Evolutionary conservation across 2,888 invertebrate species (phyloP).

Genomic region (Cheilosia variabilis): DNA sequence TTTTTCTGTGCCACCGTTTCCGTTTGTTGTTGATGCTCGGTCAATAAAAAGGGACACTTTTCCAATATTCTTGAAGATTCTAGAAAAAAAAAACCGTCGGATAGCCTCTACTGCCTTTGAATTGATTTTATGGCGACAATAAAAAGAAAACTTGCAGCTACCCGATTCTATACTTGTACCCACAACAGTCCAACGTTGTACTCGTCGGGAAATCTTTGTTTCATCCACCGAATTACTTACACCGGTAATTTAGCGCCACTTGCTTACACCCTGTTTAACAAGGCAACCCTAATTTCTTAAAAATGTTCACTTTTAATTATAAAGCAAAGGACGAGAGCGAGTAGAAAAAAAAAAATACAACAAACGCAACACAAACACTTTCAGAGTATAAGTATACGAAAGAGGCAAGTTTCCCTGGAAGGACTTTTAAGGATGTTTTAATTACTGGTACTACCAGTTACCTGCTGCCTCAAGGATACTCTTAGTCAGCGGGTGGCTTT

Average conservation of each 20-base stretch:
- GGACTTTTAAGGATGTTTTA: slow-evolving; percentile 75
- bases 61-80: slow-evolving; percentile 15
- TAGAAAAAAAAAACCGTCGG: slow-evolving; percentile 6
- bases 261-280: slow-evolving; percentile 83
- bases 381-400: slow-evolving; percentile 23
- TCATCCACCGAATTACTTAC: slow-evolving; percentile 82
- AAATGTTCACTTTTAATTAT: slow-evolving; percentile 74
- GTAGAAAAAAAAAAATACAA: slow-evolving; percentile 25
- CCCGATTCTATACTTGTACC: background rate
- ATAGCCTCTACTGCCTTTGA: background rate
- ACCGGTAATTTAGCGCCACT: slow-evolving; percentile 84
- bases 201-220: slow-evolving; percentile 40
- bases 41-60: slow-evolving; percentile 59
- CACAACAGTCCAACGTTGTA: slow-evolving; percentile 2
- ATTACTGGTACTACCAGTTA: slow-evolving; percentile 71
- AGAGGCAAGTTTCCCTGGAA: slow-evolving; percentile 67
- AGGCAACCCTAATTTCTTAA: slow-evolving; percentile 78
- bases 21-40: slow-evolving; percentile 57
- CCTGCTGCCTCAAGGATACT: slow-evolving; percentile 70
- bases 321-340: slow-evolving; percentile 63
- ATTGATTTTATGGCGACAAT: slow-evolving; percentile 57
- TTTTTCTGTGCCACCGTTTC: slow-evolving; percentile 15
- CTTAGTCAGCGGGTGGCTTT: slow-evolving; percentile 60
- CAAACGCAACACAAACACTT: slow-evolving; percentile 45
- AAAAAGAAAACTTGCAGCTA: slow-evolving; percentile 22